Base-by-base conservation (phyloP, 2,113 vertebrate species). In the Burhinus bistriatus region DNA sequence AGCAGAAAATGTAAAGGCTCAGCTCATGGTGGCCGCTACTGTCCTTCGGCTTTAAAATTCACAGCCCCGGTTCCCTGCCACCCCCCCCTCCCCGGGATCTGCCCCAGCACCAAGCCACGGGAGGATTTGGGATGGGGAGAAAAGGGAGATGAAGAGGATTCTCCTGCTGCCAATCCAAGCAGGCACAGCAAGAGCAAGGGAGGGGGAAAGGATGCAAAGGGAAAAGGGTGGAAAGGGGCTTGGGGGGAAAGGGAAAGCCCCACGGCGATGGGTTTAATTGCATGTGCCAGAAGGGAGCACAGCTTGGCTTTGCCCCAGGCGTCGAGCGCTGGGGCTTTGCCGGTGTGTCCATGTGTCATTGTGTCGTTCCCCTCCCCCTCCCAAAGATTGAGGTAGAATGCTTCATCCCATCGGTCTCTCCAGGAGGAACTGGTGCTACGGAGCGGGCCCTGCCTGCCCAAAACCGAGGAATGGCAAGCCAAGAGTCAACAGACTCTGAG, bases 31-130 rank as follows among this genome's bases (percentile, higher is more conserved):
- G 3, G 64, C 4, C 1, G 59, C 36, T 62, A 44, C 51, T 75
- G 85, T 73, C 70, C 66, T 69, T 92, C 32, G 4, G 75, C 82
- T 89, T 47, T 59, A 57, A 54, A 92, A 88, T 54, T 64, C 89
- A 76, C 36, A 83, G 62, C 71, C 36, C 59, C n/a, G n/a, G 78
- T 78, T 82, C 87, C 27, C 42, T 10, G 5, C 42, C 49, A 45
- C 5, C 1, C 11, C 9, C 44, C 44, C 44, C 44, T 40, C 13
- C n/a, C 52, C 0, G 0, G n/a, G 76, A 91, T 49, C 64, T 93
- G 75, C 66, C 59, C 61, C 16, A 5, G 87, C 83, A 76, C 49
- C 11, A 22, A 77, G 54, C 58, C 55, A 45, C 40, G 36, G 62
- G 66, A 80, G 40, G 15, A 51, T 47, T 44, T 66, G 91, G 65